Evolutionary conservation across 2,888 invertebrate species (phyloP), one percentile per base, ranked within the genome.

Genomic region (Myathropa florea): DNA sequence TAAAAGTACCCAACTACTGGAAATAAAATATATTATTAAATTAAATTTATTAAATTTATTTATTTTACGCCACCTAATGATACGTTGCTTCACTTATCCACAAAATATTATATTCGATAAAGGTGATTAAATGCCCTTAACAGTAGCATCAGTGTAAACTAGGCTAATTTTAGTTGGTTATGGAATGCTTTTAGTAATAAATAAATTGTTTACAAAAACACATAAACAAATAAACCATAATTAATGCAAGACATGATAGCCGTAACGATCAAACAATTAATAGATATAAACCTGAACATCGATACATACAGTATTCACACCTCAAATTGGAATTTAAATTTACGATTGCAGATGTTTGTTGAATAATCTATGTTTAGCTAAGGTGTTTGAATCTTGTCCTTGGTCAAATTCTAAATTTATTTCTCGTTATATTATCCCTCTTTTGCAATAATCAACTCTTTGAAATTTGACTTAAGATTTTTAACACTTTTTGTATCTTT

Each of bases 131-230:
- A 33, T 7, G 12, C 33, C 12, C 12, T 33, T 33, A 33, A 12
- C 33, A 12, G 33, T 12, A 12, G 7, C 63, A 73, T 73, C 63
- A 73, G 39, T 73, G 73, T 73, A 64, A 63, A 18, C 73, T 46
- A 24, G 24, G 24, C 57, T 24, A n/a, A 0, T 28, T 26, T 55
- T 7, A n/a, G 33, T 59, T 21, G 18, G 33, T 53, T 65, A 65
- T 71, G 82, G 82, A 82, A 82, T 82, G 82, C 26, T 71, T 71
- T 63, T 46, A 64, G 63, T 64, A 55, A 24, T 28, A 59, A 75
- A 57, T 46, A 59, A 28, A 30, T 14, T 26, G 10, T 21, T n/a
- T 28, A 36, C n/a, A 36, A 55, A 57, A 57, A 26, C 12, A 57
- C 23, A 23, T n/a, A 23, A 4, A 21, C 21, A 12, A 21, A 2